These are phyloP conservation scores for Clamator glandarius DNA, from an alignment of 2,797 vertebrate species.

Conservation along the genomic window DNA sequence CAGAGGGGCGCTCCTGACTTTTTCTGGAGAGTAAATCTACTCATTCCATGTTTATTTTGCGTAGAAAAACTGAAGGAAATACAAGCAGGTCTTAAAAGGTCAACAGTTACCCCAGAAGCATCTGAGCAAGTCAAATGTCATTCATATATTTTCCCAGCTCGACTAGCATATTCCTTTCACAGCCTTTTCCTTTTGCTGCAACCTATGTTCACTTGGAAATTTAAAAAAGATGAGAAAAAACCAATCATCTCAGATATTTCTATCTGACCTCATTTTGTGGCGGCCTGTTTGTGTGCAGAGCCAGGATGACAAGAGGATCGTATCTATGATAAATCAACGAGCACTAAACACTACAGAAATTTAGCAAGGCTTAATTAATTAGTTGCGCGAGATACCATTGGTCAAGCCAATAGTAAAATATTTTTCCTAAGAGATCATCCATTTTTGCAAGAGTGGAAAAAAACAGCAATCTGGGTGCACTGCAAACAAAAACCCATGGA, in stretches of 20 bases:
- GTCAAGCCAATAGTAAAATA: not conserved
- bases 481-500: not conserved
- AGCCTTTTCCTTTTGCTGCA: not conserved
- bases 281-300: not conserved
- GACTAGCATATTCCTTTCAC: not conserved
- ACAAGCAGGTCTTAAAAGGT: not conserved
- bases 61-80: not conserved
- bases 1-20: not conserved
- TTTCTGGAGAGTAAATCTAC: not conserved
- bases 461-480: not conserved
- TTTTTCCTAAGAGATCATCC: constrained; percentile 1
- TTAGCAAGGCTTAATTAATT: constrained; percentile 16
- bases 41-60: not conserved
- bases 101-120: not conserved
- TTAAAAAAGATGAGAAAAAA: not conserved
- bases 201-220: not conserved
- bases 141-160: not conserved
- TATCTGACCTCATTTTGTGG: not conserved
- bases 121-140: not conserved
- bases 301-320: not conserved
- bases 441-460: not conserved
- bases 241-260: not conserved
- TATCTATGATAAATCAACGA: not conserved
- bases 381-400: not conserved
- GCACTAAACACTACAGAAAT: not conserved